Evolutionary conservation across 2,888 invertebrate genomes (phyloP).

Genomic region (Limenitis camilla): DNA sequence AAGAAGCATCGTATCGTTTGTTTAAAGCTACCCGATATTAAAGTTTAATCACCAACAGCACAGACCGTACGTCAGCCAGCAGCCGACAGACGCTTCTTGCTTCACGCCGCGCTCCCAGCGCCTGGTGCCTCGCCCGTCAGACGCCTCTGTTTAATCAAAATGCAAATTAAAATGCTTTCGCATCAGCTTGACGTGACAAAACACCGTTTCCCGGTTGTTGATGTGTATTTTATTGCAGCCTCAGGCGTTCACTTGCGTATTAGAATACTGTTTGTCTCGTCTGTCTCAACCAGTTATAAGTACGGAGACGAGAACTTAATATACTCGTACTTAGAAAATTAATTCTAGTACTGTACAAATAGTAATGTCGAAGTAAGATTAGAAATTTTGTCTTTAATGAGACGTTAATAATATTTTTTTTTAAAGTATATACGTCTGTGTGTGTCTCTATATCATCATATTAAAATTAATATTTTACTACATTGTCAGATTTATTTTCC

Average conservation of each 20-base stretch:
- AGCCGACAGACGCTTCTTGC: constrained; percentile 25
- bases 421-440: too few relatives aligned
- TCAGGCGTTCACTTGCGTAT: constrained; percentile 15
- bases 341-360: too few relatives aligned
- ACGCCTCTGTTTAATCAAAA: constrained; percentile 50
- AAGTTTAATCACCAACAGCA: background rate
- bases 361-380: too few relatives aligned
- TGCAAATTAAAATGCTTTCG: constrained; percentile 50
- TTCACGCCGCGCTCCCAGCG: too few relatives aligned
- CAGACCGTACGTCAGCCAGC: constrained; percentile 19
- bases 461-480: too few relatives aligned
- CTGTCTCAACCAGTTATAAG: background rate
- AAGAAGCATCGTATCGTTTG: too few relatives aligned
- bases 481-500: too few relatives aligned
- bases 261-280: constrained; percentile 1
- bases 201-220: constrained; percentile 32
- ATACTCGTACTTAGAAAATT: too few relatives aligned
- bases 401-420: too few relatives aligned
- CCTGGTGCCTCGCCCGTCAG: constrained; percentile 36
- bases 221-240: constrained; percentile 36
- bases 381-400: too few relatives aligned
- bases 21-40: background rate
- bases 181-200: constrained; percentile 41
- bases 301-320: constrained; percentile 1
- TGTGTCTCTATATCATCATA: too few relatives aligned